Evolutionary conservation across 2,797 vertebrate species (phyloP), one percentile per base, ranked within the genome.

Genomic region (Cynopterus sphinx): DNA sequence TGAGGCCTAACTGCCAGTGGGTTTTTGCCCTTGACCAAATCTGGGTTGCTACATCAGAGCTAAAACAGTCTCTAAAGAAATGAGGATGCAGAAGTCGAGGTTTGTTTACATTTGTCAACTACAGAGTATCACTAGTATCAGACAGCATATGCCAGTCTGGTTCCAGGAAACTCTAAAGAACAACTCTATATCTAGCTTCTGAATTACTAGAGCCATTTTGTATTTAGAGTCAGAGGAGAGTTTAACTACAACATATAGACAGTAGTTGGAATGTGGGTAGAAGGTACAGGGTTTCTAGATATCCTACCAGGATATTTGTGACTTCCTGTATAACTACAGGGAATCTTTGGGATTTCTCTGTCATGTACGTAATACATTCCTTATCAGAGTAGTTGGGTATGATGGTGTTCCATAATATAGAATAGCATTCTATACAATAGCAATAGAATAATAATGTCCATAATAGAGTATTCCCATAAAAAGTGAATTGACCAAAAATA

Each of bases 131-230:
- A 61, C 36, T 41, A 17, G 22, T 68, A 11, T 61, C 17, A 74
- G 9, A 26, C 21, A 92, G n/a, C 5, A 73, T 61, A 90, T 83
- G 65, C 2, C 59, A 59, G 39, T 68, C 15, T 87, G 75, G 7
- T 90, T 90, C 22, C 31, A 79, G 33, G 41, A 96, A 92, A 92
- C n/a, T 70, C 31, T n/a, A 49, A 73, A 86, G 43, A 88, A 89
- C 3, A 65, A 49, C n/a, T 86, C 59, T 84, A 5, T 93, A 71
- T 49, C 33, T 51, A 77, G 33, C 10, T 39, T 73, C 31, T 39
- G 12, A 55, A 36, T 94, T 46, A 68, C 26, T 86, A 19, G 6
- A 75, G 33, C 28, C 22, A 61, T 83, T 53, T 95, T 65, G 71
- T 24, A 67, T 84, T 95, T 88, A 91, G 13, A 90, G 65, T 65